Conservation (phyloP, 2,888 invertebrate species). For the Tridacna gigas region DNA sequence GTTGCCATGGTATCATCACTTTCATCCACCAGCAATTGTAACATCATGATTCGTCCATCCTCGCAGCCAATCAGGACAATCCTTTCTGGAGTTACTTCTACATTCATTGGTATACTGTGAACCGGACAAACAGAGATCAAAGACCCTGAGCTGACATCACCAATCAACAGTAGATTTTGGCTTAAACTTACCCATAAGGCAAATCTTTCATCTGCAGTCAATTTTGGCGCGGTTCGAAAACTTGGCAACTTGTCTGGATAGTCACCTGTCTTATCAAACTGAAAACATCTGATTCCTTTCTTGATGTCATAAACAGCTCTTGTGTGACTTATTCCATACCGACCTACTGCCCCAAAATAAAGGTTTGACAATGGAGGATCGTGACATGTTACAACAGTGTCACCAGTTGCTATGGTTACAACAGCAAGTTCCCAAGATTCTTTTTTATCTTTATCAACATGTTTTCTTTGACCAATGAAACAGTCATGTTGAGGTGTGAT, state of each 20-base stretch:
- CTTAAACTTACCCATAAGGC: conserved; percentile 65
- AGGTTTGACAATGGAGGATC: conserved; percentile 43
- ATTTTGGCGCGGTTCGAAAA: conserved; percentile 52
- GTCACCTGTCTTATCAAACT: conserved; percentile 66
- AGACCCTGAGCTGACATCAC: conserved; percentile 47
- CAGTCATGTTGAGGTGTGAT: conserved; percentile 56
- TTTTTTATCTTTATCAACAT: conserved; percentile 42
- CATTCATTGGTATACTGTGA: conserved; percentile 68
- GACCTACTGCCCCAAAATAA: conserved; percentile 51
- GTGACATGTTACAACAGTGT: conserved; percentile 34
- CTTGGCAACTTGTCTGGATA: conserved; percentile 40
- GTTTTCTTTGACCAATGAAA: conserved; percentile 53
- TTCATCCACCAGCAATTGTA: conserved; percentile 61
- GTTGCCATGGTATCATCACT: not conserved
- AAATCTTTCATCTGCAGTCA: conserved; percentile 62
- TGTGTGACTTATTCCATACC: conserved; percentile 66
- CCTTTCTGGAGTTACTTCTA: conserved; percentile 61
- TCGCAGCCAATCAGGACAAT: conserved; percentile 70
- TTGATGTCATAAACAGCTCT: conserved; percentile 65
- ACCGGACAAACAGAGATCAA: conserved; percentile 64
- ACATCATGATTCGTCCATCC: conserved; percentile 72
- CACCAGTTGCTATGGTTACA: conserved; percentile 59
- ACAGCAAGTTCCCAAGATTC: conserved; percentile 57
- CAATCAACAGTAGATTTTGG: conserved; percentile 65
- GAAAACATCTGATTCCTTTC: conserved; percentile 52